phyloP scores from a whole-genome alignment of 2,888 invertebrate species.

The Ochlodes sylvanus region DNA sequence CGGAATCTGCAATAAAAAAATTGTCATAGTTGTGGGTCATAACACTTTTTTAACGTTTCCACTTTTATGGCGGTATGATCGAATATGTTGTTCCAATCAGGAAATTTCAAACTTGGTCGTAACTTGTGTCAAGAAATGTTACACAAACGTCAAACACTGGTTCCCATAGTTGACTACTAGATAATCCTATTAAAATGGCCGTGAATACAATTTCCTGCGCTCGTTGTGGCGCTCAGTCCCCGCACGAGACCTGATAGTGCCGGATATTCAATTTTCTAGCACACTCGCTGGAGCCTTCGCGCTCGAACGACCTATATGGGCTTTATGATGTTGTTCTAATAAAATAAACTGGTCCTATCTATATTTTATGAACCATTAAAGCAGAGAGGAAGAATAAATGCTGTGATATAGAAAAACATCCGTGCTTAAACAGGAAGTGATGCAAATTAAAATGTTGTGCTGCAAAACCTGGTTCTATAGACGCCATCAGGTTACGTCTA shows the following conservation, averaged over 20 bases:
- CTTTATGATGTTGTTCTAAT: slow-evolving; percentile 19
- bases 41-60: too few relatives aligned
- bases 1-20: too few relatives aligned
- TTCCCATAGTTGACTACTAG: neutral
- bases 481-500: too few relatives aligned
- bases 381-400: neutral
- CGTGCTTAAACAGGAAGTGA: too few relatives aligned
- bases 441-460: too few relatives aligned
- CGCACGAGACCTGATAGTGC: slow-evolving; percentile 28
- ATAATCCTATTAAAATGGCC: slow-evolving; percentile 18
- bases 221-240: slow-evolving; percentile 15
- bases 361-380: slow-evolving; percentile 1
- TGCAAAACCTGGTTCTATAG: too few relatives aligned
- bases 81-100: too few relatives aligned
- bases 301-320: slow-evolving; percentile 4
- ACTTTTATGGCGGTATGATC: too few relatives aligned
- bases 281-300: slow-evolving; percentile 13
- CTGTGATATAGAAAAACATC: neutral
- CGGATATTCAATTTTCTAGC: slow-evolving; percentile 41
- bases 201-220: slow-evolving; percentile 35
- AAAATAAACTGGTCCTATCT: neutral
- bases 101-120: too few relatives aligned
- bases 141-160: neutral
- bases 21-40: too few relatives aligned
- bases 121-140: too few relatives aligned